Base-by-base conservation (phyloP, 1,140 invertebrate species). In the Drosophila ironensis region DNA sequence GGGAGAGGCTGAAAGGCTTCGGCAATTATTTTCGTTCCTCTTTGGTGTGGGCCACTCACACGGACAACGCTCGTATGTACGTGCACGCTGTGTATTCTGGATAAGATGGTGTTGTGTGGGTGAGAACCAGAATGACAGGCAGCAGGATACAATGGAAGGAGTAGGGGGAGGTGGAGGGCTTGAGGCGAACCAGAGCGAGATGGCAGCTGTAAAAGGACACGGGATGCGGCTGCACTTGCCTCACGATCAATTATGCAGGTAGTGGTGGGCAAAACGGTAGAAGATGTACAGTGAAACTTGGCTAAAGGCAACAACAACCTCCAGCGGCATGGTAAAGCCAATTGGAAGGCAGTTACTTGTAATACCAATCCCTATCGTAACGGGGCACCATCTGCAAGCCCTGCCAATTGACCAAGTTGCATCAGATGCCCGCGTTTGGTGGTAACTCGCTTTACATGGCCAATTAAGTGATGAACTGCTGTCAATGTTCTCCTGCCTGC, bases 201-300 rank as follows among this genome's bases (percentile, higher is more conserved):
- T 25, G 38, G 22, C 16, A 40, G 47, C 6, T 47, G 51, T 24
- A 38, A 50, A 69, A 69, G 66, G 66, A 69, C 47, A 59, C 25
- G 28, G 66, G 66, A 69, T 59, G 47, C 16, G 28, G n/a, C 22
- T 27, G 35, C 37, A 54, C 63, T 52, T 38, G 68, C 27, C 22
- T 38, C 38, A 40, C 45, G 67, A 72, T 72, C 70, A 64, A 64
- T 47, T 71, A 56, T 72, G 37, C 46, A 63, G 52, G 50, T 44
- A 50, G 14, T 25, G n/a, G 22, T 33, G 27, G 25, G 24, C 9
- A 27, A 53, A 67, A 37, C 17, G 12, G 8, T 33, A 12, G 30
- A 14, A n/a, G n/a, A n/a, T 7, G 46, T 28, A 35, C 52, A 12
- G 24, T 30, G 54, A 30, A 17, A 17, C 9, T 27, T 24, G 35